Percentiles rank a stretch among this genome's conserved stretches.
Conservation (phyloP, 2,888 invertebrate species). For the Eilema griseolum region DNA sequence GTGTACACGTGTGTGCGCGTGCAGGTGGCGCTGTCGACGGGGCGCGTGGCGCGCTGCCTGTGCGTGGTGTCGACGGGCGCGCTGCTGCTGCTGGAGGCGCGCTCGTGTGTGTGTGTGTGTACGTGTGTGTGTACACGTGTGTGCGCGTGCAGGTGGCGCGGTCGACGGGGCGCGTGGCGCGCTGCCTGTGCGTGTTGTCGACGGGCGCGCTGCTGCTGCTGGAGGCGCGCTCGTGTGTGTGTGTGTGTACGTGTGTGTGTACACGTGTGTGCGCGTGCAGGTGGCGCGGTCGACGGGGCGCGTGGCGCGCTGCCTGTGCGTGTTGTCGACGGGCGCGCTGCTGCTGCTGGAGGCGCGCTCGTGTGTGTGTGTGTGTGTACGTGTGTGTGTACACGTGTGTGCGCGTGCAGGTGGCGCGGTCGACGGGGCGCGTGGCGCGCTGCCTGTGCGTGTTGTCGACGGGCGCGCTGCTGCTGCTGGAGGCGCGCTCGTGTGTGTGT, state of each 20-base stretch:
- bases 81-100: constrained; percentile 67
- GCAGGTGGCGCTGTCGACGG: constrained; percentile 76
- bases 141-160: constrained; percentile 1
- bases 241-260: constrained; percentile 65
- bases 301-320: constrained; percentile 90
- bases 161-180: background rate
- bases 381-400: too few species aligned
- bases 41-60: constrained; percentile 91
- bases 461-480: too few species aligned
- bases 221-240: constrained; percentile 78
- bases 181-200: background rate
- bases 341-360: constrained; percentile 73
- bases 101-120: constrained; percentile 39
- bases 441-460: too few species aligned
- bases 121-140: background rate
- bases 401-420: constrained; percentile 84
- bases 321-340: constrained; percentile 92
- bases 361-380: background rate
- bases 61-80: constrained; percentile 93
- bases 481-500: too few species aligned
- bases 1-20: background rate
- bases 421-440: constrained; percentile 54
- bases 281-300: constrained; percentile 91
- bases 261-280: constrained; percentile 7
- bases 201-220: background rate